phyloP scores from a whole-genome alignment of 2,113 vertebrate species.

The Ahaetulla prasina region DNA sequence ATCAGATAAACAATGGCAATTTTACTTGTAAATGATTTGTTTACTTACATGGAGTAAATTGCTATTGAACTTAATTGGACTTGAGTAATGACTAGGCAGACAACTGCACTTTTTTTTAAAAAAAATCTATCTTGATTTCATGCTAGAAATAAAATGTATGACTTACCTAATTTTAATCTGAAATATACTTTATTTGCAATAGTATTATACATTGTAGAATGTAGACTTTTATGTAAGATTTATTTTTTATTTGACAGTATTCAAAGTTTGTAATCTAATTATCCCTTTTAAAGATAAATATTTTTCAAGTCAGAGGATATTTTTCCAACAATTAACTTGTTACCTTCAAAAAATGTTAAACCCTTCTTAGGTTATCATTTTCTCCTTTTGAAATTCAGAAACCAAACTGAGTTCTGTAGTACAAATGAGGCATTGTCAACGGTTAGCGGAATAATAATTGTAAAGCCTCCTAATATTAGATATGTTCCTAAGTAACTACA shows the following conservation, averaged over 20 bases:
- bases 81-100: background rate
- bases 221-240: background rate
- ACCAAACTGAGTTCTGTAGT: background rate
- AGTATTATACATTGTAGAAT: constrained; percentile 12
- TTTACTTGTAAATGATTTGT: background rate
- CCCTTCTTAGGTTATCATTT: background rate
- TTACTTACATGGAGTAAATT: background rate
- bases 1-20: background rate
- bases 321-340: constrained; percentile 1
- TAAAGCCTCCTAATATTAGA: background rate
- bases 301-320: background rate
- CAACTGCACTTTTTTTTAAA: constrained; percentile 29
- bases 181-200: constrained; percentile 35
- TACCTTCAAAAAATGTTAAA: background rate
- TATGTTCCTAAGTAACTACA: background rate
- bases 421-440: background rate
- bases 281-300: constrained; percentile 18
- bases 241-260: background rate
- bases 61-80: background rate
- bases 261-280: background rate
- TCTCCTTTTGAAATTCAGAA: background rate
- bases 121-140: constrained; percentile 12
- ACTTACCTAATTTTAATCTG: background rate
- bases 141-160: background rate
- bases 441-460: background rate